Evolutionary conservation across 35 echinoderm and acorn worm genomes (phyloP).

Genomic region (Apostichopus parvimensis): DNA sequence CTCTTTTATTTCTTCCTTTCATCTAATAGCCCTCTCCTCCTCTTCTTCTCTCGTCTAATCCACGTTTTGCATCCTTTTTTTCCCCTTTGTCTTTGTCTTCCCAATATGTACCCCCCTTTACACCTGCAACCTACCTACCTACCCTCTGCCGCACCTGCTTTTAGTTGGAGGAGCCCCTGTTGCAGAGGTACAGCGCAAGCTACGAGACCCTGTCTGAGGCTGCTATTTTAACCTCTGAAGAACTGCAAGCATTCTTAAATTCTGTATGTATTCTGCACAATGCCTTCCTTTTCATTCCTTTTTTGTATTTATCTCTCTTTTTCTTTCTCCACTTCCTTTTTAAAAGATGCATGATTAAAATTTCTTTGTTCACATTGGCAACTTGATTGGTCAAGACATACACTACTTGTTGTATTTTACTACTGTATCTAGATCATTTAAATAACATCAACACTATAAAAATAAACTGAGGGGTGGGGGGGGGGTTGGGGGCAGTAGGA

Average conservation of each 20-base stretch:
- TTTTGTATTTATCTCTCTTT: not conserved
- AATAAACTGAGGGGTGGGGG: too few species aligned
- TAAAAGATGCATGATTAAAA: not conserved
- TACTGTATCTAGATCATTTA: too few species aligned
- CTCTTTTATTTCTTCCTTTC: slow-evolving; percentile 24
- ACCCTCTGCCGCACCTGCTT: not conserved
- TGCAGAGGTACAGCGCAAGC: slow-evolving; percentile 28
- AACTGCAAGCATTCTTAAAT: slow-evolving; percentile 47
- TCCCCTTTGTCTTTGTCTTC: slow-evolving; percentile 2
- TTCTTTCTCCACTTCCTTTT: not conserved
- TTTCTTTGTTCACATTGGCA: not conserved
- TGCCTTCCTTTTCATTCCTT: not conserved
- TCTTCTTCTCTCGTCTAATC: not conserved
- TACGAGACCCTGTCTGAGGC: slow-evolving; percentile 27
- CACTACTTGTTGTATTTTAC: too few species aligned
- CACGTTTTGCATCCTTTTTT: slow-evolving; percentile 3
- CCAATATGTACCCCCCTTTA: slow-evolving; percentile 7
- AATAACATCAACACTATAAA: too few species aligned
- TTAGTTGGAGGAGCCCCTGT: slow-evolving; percentile 19
- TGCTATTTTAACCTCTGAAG: slow-evolving; percentile 15
- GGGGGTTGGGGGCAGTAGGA: too few species aligned
- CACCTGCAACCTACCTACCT: not conserved
- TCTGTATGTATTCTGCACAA: slow-evolving; percentile 38
- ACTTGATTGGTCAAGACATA: not conserved
- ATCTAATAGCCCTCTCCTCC: not conserved